Conservation (phyloP, 1,140 invertebrate genomes). For the Sycobia sp. region DNA sequence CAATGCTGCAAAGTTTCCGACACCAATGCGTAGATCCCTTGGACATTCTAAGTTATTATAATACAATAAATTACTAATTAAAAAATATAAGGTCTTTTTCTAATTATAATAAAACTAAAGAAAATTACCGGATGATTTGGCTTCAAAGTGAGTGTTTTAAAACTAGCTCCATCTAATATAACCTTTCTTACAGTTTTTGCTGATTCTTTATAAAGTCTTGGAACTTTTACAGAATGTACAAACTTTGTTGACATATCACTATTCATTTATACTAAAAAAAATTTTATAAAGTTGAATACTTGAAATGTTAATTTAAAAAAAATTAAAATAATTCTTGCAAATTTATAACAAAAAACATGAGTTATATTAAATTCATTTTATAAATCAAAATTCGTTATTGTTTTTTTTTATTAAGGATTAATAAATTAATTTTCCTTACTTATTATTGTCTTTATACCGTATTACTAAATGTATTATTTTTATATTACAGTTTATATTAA, state of each 20-base stretch:
- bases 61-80: constrained; percentile 31
- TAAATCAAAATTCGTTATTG: too few species aligned
- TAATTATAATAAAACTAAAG: too few species aligned
- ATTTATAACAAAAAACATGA: too few species aligned
- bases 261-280: constrained; percentile 26
- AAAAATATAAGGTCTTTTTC: neutral
- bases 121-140: constrained; percentile 70
- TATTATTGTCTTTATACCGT: too few species aligned
- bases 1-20: constrained; percentile 73
- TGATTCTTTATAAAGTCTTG: constrained; percentile 75
- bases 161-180: constrained; percentile 69
- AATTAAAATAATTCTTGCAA: too few species aligned
- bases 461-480: too few species aligned
- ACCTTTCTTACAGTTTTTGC: constrained; percentile 71
- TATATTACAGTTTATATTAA: too few species aligned
- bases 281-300: too few species aligned
- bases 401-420: too few species aligned
- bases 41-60: constrained; percentile 43
- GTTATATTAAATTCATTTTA: too few species aligned
- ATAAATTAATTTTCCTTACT: too few species aligned
- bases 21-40: constrained; percentile 68
- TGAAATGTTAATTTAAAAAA: too few species aligned
- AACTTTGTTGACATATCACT: constrained; percentile 53
- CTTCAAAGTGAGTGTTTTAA: constrained; percentile 75
- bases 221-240: constrained; percentile 76